A percentile compares a stretch with the other conserved stretches of the same genome.
These are phyloP conservation scores for Temnothorax rugatulus DNA, from an alignment of 2,888 invertebrate species.

Conservation along the genomic window DNA sequence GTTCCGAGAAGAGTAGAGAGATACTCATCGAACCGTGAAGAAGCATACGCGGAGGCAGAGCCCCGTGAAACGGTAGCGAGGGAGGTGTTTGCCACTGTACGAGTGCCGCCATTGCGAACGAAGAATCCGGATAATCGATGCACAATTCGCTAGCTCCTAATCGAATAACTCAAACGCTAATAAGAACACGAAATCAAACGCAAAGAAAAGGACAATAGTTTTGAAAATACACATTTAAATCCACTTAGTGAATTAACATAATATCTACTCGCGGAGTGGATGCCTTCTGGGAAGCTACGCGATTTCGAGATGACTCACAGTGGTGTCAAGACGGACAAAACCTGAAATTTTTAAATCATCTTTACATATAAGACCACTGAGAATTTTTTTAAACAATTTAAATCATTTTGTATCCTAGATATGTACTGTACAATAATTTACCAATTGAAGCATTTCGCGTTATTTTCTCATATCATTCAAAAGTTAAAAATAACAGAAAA, in stretches of 20 bases:
- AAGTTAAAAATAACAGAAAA: not conserved
- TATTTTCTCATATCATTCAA: not conserved
- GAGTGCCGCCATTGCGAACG: slow-evolving; percentile 13
- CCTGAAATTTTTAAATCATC: slow-evolving; percentile 5
- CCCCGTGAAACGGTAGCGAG: slow-evolving; percentile 81
- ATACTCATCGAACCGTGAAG: slow-evolving; percentile 32
- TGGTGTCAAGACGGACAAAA: not conserved
- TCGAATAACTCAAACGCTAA: slow-evolving; percentile 6
- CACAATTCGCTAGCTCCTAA: slow-evolving; percentile 56
- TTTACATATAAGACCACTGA: not conserved
- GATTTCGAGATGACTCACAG: slow-evolving; percentile 8
- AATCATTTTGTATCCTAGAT: not conserved
- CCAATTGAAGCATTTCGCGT: not conserved
- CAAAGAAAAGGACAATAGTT: slow-evolving; percentile 3
- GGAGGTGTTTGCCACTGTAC: slow-evolving; percentile 73
- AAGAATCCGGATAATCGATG: slow-evolving; percentile 77
- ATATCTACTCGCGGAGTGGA: slow-evolving; percentile 13
- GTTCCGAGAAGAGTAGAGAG: slow-evolving; percentile 28
- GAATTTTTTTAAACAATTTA: not conserved
- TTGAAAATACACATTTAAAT: slow-evolving; percentile 17
- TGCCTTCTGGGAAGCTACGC: slow-evolving; percentile 18
- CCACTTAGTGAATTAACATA: slow-evolving; percentile 26
- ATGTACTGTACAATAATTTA: not conserved
- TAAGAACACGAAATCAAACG: not conserved
- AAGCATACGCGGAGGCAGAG: slow-evolving; percentile 68